Conservation (phyloP, 2,888 invertebrate genomes). For the Beris chalybata region DNA sequence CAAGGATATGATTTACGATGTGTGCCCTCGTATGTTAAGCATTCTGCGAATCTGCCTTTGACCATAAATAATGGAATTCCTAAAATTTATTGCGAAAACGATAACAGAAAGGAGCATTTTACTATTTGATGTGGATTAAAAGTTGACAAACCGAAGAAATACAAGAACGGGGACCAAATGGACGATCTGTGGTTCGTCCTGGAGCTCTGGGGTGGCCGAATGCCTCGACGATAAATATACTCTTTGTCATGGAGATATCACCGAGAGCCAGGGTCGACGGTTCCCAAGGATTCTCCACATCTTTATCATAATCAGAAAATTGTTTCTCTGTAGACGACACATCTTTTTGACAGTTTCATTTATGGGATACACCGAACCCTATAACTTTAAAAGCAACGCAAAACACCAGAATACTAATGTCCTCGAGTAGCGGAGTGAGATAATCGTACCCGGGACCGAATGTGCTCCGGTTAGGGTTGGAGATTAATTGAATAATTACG, state of each 20-base stretch:
- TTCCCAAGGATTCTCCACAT: conserved; percentile 19
- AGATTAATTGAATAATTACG: conserved; percentile 45
- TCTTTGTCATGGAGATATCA: conserved; percentile 15
- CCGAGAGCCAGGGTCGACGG: conserved; percentile 3
- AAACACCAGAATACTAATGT: conserved; percentile 30
- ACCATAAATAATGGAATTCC: conserved; percentile 32
- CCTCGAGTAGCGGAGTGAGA: conserved; percentile 1
- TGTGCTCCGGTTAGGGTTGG: conserved; percentile 19
- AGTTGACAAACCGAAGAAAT: conserved; percentile 35
- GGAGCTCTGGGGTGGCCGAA: conserved; percentile 8
- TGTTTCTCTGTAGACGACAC: conserved; percentile 35
- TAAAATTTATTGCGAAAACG: conserved; percentile 56
- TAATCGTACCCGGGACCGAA: conserved; percentile 39
- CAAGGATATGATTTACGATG: conserved; percentile 28
- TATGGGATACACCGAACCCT: conserved; percentile 21
- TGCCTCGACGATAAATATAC: conserved; percentile 1
- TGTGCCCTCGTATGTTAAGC: conserved; percentile 26
- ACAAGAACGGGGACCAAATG: conserved; percentile 21
- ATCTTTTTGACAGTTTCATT: conserved; percentile 36
- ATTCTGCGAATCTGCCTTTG: conserved; percentile 11
- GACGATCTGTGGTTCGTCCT: neutral
- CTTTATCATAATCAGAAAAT: conserved; percentile 33
- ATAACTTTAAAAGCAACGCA: conserved; percentile 29
- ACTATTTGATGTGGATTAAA: conserved; percentile 38
- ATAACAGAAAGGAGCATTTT: conserved; percentile 45